Conservation (phyloP, 2,888 invertebrate genomes). For the Candidula unifasciata region DNA sequence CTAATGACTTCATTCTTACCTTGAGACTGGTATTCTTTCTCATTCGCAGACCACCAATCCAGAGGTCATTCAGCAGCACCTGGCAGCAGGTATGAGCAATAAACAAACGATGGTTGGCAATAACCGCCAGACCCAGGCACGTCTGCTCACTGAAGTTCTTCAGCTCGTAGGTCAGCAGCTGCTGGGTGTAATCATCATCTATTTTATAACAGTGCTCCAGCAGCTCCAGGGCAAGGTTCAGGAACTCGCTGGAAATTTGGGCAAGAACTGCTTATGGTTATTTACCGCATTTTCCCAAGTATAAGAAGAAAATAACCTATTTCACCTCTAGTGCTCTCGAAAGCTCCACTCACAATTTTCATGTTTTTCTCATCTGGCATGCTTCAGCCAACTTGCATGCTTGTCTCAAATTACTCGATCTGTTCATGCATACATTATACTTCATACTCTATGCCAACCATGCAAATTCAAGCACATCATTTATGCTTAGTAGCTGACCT, state of each 20-base stretch:
- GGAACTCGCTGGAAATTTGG: conserved; percentile 76
- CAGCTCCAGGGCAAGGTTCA: conserved; percentile 88
- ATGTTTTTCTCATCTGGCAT: too few relatives aligned
- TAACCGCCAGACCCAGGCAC: conserved; percentile 96
- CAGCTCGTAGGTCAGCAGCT: conserved; percentile 95
- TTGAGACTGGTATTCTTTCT: conserved; percentile 96
- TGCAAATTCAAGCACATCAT: too few relatives aligned
- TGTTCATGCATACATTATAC: too few relatives aligned
- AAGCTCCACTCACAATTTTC: too few relatives aligned
- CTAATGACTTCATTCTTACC: conserved; percentile 79
- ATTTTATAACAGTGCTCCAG: conserved; percentile 97
- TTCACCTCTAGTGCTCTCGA: too few relatives aligned
- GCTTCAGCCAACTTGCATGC: too few relatives aligned
- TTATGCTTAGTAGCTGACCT: too few relatives aligned
- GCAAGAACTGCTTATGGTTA: background rate
- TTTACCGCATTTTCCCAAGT: too few relatives aligned
- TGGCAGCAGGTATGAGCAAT: conserved; percentile 86
- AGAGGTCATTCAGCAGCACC: conserved; percentile 97
- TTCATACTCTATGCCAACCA: too few relatives aligned
- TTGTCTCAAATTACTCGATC: too few relatives aligned
- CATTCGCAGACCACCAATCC: conserved; percentile 98
- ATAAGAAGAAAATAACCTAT: too few relatives aligned
- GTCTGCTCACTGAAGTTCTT: conserved; percentile 99
- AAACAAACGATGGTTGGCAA: conserved; percentile 94
- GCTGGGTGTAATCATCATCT: conserved; percentile 96